Evolutionary conservation across 2,797 vertebrate species (phyloP).

Genomic region (Gallirallus australis): DNA sequence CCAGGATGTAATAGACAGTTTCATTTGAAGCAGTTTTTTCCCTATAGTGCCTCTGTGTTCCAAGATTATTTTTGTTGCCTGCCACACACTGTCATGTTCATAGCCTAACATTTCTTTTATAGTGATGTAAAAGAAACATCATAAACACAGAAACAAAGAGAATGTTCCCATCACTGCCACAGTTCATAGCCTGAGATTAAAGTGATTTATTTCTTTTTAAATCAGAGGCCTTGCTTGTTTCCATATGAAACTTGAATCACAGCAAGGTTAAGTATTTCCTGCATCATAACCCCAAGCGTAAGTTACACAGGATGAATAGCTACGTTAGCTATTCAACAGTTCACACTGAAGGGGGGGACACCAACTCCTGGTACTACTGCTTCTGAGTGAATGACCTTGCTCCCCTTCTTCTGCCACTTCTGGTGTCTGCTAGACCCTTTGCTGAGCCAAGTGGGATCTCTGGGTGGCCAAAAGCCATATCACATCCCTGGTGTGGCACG

Average conservation of each 20-base stretch:
- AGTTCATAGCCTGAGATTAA: not conserved
- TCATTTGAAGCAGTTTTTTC: not conserved
- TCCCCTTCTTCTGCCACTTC: not conserved
- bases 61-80: not conserved
- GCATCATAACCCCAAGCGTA: not conserved
- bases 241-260: not conserved
- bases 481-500: fast-evolving
- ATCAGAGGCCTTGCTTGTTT: not conserved
- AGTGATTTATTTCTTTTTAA: not conserved
- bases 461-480: not conserved
- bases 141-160: not conserved
- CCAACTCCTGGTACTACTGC: fast-evolving
- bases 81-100: not conserved
- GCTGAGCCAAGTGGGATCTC: not conserved
- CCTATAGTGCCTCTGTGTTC: not conserved
- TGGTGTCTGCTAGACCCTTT: not conserved
- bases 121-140: not conserved
- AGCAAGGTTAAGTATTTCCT: not conserved
- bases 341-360: not conserved
- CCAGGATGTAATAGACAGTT: not conserved
- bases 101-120: not conserved
- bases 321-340: not conserved
- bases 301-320: not conserved
- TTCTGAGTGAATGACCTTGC: not conserved
- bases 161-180: not conserved